Evolutionary conservation across 2,113 vertebrate species (phyloP).

Genomic region (Fregetta grallaria): DNA sequence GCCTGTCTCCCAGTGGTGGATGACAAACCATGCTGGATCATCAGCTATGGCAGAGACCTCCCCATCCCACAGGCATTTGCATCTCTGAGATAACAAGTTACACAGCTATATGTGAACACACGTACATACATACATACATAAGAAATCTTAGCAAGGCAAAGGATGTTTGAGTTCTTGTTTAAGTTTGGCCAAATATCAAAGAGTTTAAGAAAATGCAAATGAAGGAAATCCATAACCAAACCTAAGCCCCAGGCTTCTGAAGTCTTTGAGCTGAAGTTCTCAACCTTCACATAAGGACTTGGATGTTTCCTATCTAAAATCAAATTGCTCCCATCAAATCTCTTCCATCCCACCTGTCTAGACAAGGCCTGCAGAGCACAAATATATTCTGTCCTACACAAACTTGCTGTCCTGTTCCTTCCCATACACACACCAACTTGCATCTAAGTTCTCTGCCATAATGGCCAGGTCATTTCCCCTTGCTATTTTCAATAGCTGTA

Average conservation of each 20-base stretch:
- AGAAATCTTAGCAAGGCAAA: slow-evolving; percentile 23
- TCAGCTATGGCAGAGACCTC: background rate
- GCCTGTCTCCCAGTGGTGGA: background rate
- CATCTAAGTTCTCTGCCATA: background rate
- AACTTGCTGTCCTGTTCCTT: background rate
- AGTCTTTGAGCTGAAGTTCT: slow-evolving; percentile 43
- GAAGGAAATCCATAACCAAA: slow-evolving; percentile 46
- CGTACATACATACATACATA: background rate
- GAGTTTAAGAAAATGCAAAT: slow-evolving; percentile 26
- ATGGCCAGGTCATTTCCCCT: background rate
- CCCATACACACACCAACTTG: background rate
- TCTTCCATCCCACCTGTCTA: slow-evolving; percentile 25
- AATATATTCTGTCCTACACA: background rate
- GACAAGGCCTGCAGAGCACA: background rate
- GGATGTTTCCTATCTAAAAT: slow-evolving; percentile 57
- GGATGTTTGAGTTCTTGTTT: slow-evolving; percentile 33
- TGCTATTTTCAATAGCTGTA: background rate
- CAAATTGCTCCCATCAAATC: slow-evolving; percentile 21
- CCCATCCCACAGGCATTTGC: background rate
- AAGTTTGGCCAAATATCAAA: slow-evolving; percentile 58
- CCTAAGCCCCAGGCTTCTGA: slow-evolving; percentile 31
- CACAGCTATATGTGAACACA: background rate
- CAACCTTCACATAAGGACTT: slow-evolving; percentile 5
- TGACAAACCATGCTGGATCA: background rate
- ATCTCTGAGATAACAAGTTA: background rate